Conservation (phyloP, 2,797 vertebrate species). For the Sebastes elongatus region DNA sequence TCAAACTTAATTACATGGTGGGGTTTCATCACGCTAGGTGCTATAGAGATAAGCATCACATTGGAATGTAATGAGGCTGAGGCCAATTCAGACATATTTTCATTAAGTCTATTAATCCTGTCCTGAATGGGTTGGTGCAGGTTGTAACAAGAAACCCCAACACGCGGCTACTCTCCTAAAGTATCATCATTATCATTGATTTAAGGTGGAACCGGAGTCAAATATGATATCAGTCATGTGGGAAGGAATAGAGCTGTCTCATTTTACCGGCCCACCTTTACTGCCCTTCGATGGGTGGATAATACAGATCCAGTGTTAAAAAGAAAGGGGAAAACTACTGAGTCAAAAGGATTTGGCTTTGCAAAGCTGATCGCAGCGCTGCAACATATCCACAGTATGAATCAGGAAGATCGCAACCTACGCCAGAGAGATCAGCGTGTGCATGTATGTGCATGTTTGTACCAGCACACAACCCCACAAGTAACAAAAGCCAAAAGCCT, state of each 20-base stretch:
- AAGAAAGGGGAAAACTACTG: constrained; percentile 15
- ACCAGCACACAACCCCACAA: constrained; percentile 4
- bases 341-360: constrained; percentile 42
- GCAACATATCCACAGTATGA: constrained; percentile 13
- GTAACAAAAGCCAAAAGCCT: constrained; percentile 51
- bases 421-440: constrained; percentile 22
- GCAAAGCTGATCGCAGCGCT: constrained; percentile 5
- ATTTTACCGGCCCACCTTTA: constrained; percentile 39
- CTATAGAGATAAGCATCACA: constrained; percentile 45
- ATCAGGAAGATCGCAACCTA: constrained; percentile 14
- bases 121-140: constrained; percentile 37
- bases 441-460: constrained; percentile 34
- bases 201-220: constrained; percentile 52
- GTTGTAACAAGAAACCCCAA: constrained; percentile 48
- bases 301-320: constrained; percentile 18
- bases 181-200: constrained; percentile 49
- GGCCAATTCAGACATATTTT: constrained; percentile 54
- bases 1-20: constrained; percentile 50
- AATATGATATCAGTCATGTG: constrained; percentile 18
- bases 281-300: constrained; percentile 26
- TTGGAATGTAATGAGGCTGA: constrained; percentile 52
- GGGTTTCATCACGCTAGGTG: constrained; percentile 26
- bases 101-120: constrained; percentile 48
- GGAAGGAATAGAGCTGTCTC: constrained; percentile 17
- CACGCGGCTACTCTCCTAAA: constrained; percentile 14